Conservation (phyloP, 2,113 vertebrate genomes). For the Nipponia nippon region DNA sequence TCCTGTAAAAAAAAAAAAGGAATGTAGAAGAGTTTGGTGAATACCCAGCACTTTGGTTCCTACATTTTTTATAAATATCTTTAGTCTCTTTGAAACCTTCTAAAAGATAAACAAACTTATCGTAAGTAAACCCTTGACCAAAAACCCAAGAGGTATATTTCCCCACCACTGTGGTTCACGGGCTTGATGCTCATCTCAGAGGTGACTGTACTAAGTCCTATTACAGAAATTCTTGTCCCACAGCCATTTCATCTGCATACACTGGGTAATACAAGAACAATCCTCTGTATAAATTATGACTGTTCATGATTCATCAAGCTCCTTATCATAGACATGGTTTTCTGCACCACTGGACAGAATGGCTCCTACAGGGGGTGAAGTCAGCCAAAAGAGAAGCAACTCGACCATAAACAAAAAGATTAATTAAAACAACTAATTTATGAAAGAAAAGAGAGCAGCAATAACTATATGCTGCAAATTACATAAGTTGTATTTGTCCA, state of each 20-base stretch:
- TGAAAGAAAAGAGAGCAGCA: neutral
- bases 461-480: neutral
- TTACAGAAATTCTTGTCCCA: neutral
- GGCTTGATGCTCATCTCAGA: neutral
- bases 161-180: neutral
- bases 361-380: conserved; percentile 28
- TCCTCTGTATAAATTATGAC: neutral
- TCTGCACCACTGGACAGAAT: conserved; percentile 7
- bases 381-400: conserved; percentile 28
- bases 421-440: conserved; percentile 36
- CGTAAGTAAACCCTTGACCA: neutral
- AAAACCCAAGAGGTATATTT: neutral
- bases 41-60: neutral
- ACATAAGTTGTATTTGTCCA: neutral
- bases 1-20: neutral
- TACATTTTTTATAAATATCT: neutral
- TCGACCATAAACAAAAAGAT: neutral
- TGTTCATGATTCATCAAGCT: neutral
- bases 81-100: neutral
- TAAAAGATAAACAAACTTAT: neutral
- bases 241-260: neutral
- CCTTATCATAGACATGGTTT: conserved; percentile 8
- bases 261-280: neutral
- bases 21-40: neutral
- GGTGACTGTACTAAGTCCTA: neutral